A percentile compares a stretch with the other conserved stretches of the same genome.
Conservation (phyloP, 2,113 vertebrate genomes). For the Ploceus nigricollis region DNA sequence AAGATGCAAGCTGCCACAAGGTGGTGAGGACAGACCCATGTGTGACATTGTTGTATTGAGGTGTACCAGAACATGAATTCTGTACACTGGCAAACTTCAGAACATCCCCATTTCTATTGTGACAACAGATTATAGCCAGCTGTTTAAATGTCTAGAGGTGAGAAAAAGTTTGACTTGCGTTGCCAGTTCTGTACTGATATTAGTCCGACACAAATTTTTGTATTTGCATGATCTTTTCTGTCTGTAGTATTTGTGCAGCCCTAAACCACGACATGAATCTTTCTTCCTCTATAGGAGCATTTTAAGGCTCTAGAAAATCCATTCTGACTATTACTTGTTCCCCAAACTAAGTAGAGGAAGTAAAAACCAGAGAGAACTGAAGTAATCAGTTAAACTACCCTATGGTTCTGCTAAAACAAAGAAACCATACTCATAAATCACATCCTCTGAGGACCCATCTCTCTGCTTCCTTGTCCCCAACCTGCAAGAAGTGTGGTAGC, state of each 20-base stretch:
- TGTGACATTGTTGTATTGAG: accelerated
- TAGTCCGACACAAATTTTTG: background rate
- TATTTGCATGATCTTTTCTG: background rate
- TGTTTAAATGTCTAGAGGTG: background rate
- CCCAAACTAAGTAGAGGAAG: background rate
- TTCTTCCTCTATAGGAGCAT: background rate
- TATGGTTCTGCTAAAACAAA: background rate
- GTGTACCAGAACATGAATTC: background rate
- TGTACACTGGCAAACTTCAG: background rate
- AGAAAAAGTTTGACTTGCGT: background rate
- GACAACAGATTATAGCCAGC: background rate
- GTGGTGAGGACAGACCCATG: background rate
- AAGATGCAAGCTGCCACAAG: background rate
- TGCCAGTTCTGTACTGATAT: background rate
- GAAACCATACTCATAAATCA: background rate
- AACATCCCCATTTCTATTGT: background rate
- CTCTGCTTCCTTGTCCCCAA: background rate
- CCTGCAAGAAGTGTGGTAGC: background rate
- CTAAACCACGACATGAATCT: background rate
- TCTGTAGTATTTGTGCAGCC: background rate
- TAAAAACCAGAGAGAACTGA: background rate
- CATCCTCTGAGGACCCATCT: background rate
- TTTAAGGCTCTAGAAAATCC: background rate
- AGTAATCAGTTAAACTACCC: background rate
- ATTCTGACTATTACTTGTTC: background rate